A percentile compares a stretch with the other conserved stretches of the same genome.
These are phyloP conservation scores for Epirrhoe tristata DNA, from an alignment of 2,888 invertebrate species.

Conservation along the genomic window DNA sequence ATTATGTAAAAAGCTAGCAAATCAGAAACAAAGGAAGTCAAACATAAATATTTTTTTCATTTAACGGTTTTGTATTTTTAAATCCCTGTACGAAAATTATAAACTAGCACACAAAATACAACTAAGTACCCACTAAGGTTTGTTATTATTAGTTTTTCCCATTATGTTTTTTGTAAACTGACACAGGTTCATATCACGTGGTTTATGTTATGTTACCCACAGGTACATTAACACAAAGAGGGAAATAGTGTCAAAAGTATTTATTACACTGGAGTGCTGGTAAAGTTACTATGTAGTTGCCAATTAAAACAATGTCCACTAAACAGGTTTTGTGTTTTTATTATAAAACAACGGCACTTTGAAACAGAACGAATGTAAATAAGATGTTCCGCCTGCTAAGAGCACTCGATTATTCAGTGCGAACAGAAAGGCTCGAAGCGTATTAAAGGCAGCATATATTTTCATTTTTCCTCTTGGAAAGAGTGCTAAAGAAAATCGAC, in stretches of 20 bases:
- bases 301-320: constrained; percentile 35
- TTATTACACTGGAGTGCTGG: constrained; percentile 49
- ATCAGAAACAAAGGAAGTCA: constrained; percentile 8
- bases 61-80: not conserved
- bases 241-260: constrained; percentile 43
- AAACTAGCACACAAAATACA: not conserved
- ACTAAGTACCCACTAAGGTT: not conserved
- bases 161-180: constrained; percentile 9
- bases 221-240: constrained; percentile 49
- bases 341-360: constrained; percentile 30
- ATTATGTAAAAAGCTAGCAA: constrained; percentile 25
- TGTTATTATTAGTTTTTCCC: constrained; percentile 10
- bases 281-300: constrained; percentile 39
- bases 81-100: not conserved
- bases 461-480: constrained; percentile 54
- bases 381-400: constrained; percentile 34
- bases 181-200: constrained; percentile 36
- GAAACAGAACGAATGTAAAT: constrained; percentile 32
- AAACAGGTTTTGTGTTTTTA: constrained; percentile 26
- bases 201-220: constrained; percentile 56
- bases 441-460: constrained; percentile 55
- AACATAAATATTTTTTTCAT: not conserved
- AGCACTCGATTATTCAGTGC: constrained; percentile 68
- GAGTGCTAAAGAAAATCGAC: constrained; percentile 60
- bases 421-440: constrained; percentile 61